These are phyloP conservation scores for Clostera curtula DNA, from an alignment of 2,888 invertebrate genomes.

Conservation along the genomic window DNA sequence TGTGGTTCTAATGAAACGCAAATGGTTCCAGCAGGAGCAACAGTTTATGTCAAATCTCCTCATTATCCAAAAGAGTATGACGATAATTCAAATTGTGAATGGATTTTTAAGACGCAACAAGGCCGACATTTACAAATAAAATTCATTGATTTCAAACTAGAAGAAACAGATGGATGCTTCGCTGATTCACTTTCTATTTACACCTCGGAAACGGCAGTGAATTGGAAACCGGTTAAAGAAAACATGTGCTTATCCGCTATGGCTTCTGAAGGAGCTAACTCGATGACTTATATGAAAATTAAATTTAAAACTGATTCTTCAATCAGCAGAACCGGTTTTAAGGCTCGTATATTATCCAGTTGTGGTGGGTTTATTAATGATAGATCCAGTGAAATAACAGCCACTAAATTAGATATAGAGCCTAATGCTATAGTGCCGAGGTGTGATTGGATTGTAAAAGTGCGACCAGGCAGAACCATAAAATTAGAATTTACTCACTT, in stretches of 20 bases:
- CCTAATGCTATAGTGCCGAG: slow-evolving; percentile 3
- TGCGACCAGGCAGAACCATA: slow-evolving; percentile 82
- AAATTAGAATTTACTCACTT: slow-evolving; percentile 76
- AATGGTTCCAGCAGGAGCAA: slow-evolving; percentile 26
- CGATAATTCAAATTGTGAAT: slow-evolving; percentile 78
- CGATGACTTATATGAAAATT: slow-evolving; percentile 77
- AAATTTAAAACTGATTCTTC: slow-evolving; percentile 79
- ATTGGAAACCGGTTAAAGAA: slow-evolving; percentile 72
- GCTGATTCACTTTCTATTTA: slow-evolving; percentile 79
- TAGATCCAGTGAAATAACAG: slow-evolving; percentile 71
- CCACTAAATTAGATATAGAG: slow-evolving; percentile 26
- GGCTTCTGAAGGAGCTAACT: slow-evolving; percentile 33
- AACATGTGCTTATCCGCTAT: slow-evolving; percentile 69
- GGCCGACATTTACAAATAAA: slow-evolving; percentile 77
- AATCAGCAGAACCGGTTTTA: slow-evolving; percentile 80
- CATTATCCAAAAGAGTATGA: slow-evolving; percentile 84
- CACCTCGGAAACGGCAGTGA: slow-evolving; percentile 57
- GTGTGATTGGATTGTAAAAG: slow-evolving; percentile 86
- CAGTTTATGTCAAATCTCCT: slow-evolving; percentile 77
- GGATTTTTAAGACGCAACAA: slow-evolving; percentile 78
- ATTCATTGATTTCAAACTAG: slow-evolving; percentile 76
- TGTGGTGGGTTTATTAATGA: slow-evolving; percentile 82
- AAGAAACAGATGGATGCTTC: slow-evolving; percentile 70
- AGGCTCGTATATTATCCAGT: slow-evolving; percentile 64
- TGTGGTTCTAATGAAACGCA: slow-evolving; percentile 52